Evolutionary conservation across 1,140 invertebrate species (phyloP), one percentile per base, ranked within the genome.

Genomic region (Cotesia vestalis): DNA sequence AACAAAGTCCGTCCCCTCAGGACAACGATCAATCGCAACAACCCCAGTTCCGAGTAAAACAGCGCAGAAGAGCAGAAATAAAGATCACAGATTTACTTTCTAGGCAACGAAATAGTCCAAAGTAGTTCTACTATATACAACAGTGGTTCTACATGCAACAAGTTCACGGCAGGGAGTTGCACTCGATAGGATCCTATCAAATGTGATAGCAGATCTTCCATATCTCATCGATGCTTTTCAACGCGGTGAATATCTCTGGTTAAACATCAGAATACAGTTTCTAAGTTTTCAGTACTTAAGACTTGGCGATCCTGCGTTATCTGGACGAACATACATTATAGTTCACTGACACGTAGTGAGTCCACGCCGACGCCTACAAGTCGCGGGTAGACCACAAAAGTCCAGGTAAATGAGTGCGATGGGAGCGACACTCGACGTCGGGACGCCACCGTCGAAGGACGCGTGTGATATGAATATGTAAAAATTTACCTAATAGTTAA

Each of bases 371-470:
- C 76, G 77, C 76, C 73, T 61, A 64, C 36, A n/a, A 17, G 75
- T 69, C 74, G 76, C 71, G 77, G 61, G 76, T 69, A 76, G 59
- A 67, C 61, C 73, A 74, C 12, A 14, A 12, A 62, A 38, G 40
- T 46, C 6, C 40, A 11, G 40, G 40, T 46, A 46, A 46, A 46
- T 46, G 40, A 62, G 60, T 62, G 73, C 67, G 57, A 72, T 71
- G 64, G 71, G 73, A 73, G 76, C 76, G 77, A 76, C 83, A 87
- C 82, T 87, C 83, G 81, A 81, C 81, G 84, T 80, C 79, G 79
- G 78, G 82, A 86, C 85, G 82, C 78, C 84, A 85, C 77, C 77
- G 83, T 78, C 80, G 83, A 85, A 86, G 83, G 84, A 86, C 84
- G 82, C 80, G 75, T 75, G 74, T 71, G n/a, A 34, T 81, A 83